Evolutionary conservation across 2,113 vertebrate genomes (phyloP).

Genomic region (Pandion haliaetus): DNA sequence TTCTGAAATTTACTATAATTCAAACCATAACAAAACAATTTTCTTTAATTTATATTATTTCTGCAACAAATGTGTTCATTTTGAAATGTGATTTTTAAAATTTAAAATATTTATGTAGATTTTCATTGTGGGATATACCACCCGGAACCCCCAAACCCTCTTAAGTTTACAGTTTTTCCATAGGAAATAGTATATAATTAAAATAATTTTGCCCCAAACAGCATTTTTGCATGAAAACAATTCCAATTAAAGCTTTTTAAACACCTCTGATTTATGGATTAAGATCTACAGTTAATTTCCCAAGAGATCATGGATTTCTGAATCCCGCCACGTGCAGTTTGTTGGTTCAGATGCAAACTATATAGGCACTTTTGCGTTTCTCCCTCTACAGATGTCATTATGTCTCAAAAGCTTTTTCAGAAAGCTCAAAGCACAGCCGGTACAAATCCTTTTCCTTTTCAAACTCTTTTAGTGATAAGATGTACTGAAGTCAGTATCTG

Average conservation of each 20-base stretch:
- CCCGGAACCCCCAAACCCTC: background rate
- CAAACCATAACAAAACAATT: background rate
- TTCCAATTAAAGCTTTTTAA: background rate
- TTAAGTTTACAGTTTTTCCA: background rate
- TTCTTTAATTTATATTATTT: background rate
- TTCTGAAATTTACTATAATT: background rate
- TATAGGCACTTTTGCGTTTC: background rate
- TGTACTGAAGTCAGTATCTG: background rate
- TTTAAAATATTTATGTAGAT: background rate
- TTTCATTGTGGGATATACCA: background rate
- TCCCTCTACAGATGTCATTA: background rate
- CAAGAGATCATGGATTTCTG: background rate
- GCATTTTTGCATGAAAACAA: background rate
- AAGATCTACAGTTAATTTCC: background rate
- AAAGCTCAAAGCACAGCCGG: background rate
- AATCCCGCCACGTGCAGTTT: background rate
- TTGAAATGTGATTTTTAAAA: background rate
- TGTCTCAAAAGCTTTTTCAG: background rate
- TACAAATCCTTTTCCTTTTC: background rate
- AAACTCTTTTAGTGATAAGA: background rate
- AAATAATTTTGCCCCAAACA: background rate
- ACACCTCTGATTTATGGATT: background rate
- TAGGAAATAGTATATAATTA: background rate
- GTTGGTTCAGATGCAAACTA: background rate
- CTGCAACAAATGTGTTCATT: background rate